These are phyloP conservation scores for Nyctibius bracteatus DNA, from an alignment of 2,113 vertebrate species.

Conservation along the genomic window DNA sequence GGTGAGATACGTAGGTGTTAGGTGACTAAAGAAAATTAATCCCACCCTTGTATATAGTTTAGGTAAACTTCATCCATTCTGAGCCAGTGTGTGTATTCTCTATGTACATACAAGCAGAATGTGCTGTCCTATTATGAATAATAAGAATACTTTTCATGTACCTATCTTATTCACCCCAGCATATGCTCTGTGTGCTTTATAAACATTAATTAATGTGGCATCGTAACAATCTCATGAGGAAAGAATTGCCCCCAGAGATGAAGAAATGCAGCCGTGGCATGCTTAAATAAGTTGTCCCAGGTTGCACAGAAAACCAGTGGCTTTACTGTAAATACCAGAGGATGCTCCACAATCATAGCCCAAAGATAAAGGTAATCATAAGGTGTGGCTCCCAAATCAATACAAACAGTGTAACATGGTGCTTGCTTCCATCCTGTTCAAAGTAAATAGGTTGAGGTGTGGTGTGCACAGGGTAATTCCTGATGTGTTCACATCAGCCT, in stretches of 20 bases:
- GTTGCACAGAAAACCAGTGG: background rate
- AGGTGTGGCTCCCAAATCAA: constrained; percentile 32
- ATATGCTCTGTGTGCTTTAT: background rate
- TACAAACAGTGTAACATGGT: background rate
- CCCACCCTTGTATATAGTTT: background rate
- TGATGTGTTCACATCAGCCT: background rate
- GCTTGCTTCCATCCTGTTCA: background rate
- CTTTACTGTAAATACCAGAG: background rate
- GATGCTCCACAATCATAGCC: constrained; percentile 8
- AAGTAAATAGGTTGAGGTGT: constrained; percentile 39
- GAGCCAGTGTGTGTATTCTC: background rate
- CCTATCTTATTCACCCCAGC: background rate
- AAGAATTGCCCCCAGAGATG: background rate
- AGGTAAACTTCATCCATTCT: background rate
- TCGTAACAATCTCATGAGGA: background rate
- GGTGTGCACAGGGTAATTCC: background rate
- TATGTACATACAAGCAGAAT: background rate
- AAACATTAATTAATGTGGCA: constrained; percentile 6
- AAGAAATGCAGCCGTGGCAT: background rate
- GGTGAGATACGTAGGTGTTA: background rate
- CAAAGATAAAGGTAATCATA: constrained; percentile 56
- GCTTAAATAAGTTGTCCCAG: background rate
- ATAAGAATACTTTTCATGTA: background rate
- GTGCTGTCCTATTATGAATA: background rate
- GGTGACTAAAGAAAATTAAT: background rate